Percentiles rank a stretch among this genome's conserved stretches.
These are phyloP conservation scores for Argentina silus DNA, from an alignment of 2,797 vertebrate species.

Conservation along the genomic window DNA sequence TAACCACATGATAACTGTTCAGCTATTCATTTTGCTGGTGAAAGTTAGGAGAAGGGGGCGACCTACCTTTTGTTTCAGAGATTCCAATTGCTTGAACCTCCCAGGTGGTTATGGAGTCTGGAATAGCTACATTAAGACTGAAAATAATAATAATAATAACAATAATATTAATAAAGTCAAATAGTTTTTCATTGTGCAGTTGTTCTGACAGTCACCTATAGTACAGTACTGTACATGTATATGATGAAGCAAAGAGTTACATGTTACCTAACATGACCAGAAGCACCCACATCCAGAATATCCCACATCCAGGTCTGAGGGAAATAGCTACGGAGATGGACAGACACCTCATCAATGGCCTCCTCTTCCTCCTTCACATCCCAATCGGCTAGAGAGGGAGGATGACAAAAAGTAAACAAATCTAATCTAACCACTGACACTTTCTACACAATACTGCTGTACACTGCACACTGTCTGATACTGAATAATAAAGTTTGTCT, in stretches of 20 bases:
- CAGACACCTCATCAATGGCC: constrained; percentile 47
- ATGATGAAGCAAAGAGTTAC: neutral
- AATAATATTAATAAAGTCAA: too few species aligned
- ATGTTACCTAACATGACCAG: constrained; percentile 64
- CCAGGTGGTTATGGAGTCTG: constrained; percentile 78
- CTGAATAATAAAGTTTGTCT: too few species aligned
- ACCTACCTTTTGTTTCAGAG: constrained; percentile 66
- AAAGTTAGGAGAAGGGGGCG: neutral
- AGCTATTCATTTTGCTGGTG: too few species aligned
- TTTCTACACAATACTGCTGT: too few species aligned
- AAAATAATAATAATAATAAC: constrained; percentile 1
- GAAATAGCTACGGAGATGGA: constrained; percentile 69
- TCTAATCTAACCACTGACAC: too few species aligned
- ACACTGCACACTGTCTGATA: too few species aligned
- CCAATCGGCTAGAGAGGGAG: constrained; percentile 21
- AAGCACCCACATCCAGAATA: constrained; percentile 32
- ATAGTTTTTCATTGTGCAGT: too few species aligned
- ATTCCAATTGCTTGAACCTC: constrained; percentile 75
- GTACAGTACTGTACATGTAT: too few species aligned
- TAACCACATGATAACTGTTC: neutral
- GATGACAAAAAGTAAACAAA: too few species aligned
- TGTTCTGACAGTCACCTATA: too few species aligned
- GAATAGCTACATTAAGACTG: constrained; percentile 43
- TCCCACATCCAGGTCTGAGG: constrained; percentile 77
- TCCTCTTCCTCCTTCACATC: constrained; percentile 35